Percentiles rank a stretch among this genome's conserved stretches.
Conservation (phyloP, 1,140 invertebrate genomes). For the Lineus longissimus region DNA sequence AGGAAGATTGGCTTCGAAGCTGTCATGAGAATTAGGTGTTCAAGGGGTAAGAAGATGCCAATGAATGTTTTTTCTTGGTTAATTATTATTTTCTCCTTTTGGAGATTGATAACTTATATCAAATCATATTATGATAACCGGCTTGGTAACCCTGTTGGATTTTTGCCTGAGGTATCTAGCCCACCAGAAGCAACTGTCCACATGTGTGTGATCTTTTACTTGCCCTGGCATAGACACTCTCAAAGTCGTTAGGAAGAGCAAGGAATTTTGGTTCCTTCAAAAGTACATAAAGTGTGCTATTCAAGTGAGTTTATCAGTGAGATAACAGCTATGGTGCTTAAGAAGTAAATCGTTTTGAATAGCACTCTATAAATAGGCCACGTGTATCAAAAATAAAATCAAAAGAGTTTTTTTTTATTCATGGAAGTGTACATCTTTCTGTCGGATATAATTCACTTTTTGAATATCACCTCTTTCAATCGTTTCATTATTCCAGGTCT, state of each 20-base stretch:
- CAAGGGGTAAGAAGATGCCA: slow-evolving; percentile 63
- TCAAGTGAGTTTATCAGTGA: too few species aligned
- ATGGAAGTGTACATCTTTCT: too few species aligned
- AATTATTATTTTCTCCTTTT: slow-evolving; percentile 12
- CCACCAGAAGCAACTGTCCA: neutral
- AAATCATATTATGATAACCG: neutral
- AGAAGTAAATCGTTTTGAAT: too few species aligned
- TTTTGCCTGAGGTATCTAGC: neutral
- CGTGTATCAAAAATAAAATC: too few species aligned
- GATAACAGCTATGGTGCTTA: too few species aligned
- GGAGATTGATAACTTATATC: neutral
- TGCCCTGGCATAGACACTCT: too few species aligned
- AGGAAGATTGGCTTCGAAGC: slow-evolving; percentile 98
- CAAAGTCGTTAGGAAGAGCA: too few species aligned
- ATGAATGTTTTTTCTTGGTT: slow-evolving; percentile 14
- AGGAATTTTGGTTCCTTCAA: too few species aligned
- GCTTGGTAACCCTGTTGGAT: neutral
- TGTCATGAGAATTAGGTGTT: slow-evolving; percentile 95
- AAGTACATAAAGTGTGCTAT: too few species aligned
- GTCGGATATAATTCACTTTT: neutral
- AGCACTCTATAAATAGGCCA: too few species aligned
- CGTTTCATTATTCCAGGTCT: slow-evolving; percentile 55
- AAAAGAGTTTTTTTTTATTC: too few species aligned
- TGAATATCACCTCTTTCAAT: neutral
- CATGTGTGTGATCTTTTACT: too few species aligned